A percentile compares a stretch with the other conserved stretches of the same genome.
Conservation (phyloP, 1,140 invertebrate genomes). For the Brachionus koreanus region DNA sequence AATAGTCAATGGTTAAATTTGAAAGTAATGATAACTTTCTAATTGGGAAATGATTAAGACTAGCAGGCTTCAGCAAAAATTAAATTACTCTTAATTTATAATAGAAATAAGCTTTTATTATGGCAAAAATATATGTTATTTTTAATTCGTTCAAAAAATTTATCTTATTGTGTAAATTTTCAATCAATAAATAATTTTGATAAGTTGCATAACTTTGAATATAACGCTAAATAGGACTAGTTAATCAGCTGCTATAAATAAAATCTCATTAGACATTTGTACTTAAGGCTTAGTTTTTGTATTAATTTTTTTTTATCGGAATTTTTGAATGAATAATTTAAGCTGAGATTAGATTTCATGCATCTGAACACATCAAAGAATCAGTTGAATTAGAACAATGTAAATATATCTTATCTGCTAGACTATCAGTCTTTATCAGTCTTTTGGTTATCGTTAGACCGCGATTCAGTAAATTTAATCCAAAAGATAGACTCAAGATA, state of each 20-base stretch:
- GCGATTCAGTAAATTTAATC: background rate
- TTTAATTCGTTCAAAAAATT: background rate
- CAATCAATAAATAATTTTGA: background rate
- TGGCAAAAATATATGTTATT: background rate
- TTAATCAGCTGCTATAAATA: background rate
- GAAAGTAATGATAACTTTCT: background rate
- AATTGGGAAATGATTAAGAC: background rate
- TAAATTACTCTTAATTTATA: background rate
- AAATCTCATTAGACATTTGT: background rate
- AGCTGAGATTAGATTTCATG: conserved; percentile 6
- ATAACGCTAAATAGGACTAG: background rate
- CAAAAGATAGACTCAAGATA: background rate
- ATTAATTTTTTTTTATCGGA: background rate
- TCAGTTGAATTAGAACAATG: background rate
- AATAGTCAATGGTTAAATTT: background rate
- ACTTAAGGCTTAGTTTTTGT: background rate
- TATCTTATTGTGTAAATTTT: background rate
- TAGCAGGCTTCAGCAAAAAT: background rate
- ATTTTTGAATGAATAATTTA: conserved; percentile 8
- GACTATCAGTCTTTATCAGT: background rate
- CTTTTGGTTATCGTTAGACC: background rate
- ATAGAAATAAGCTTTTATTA: background rate
- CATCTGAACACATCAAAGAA: conserved; percentile 10
- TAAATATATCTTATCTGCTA: conserved; percentile 8
- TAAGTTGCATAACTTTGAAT: background rate